Evolutionary conservation across 37 sponge, comb jelly and placozoan genomes (phyloP).

Genomic region (Cladorhizidae sp.): DNA sequence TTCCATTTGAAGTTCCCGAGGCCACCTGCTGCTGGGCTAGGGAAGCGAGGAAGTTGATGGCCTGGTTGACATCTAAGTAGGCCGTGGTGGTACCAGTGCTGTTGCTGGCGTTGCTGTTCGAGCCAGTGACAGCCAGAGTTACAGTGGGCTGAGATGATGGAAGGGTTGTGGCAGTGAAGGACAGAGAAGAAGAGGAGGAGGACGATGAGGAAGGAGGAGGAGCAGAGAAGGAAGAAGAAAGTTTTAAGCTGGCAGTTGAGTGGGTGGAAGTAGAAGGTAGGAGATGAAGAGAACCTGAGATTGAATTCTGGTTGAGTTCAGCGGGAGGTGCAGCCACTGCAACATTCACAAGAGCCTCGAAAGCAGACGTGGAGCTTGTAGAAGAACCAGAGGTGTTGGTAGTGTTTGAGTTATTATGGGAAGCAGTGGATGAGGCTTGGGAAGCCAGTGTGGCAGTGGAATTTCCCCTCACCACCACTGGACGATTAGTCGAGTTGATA

Average conservation of each 20-base stretch:
- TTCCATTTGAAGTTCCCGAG: neutral
- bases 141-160: constrained; percentile 1
- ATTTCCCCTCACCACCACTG: neutral
- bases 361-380: constrained; percentile 16
- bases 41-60: constrained; percentile 43
- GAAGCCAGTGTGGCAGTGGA: neutral
- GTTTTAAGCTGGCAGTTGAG: neutral
- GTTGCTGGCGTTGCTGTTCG: constrained; percentile 1
- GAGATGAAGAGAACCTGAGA: constrained; percentile 2
- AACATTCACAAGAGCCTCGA: constrained; percentile 76
- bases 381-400: neutral
- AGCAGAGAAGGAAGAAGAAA: neutral
- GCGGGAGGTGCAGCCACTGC: constrained; percentile 72
- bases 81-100: constrained; percentile 18
- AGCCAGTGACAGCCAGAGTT: neutral
- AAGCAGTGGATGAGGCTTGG: neutral
- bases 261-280: neutral
- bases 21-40: constrained; percentile 18
- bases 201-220: too few relatives aligned
- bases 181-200: neutral
- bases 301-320: constrained; percentile 39
- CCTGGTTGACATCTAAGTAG: constrained; percentile 34
- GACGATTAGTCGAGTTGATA: constrained; percentile 8
- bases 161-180: neutral
- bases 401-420: neutral